Percentiles rank a stretch among this genome's conserved stretches.
Evolutionary conservation across 2,888 invertebrate genomes (phyloP).

Genomic region (Mimachlamys varia): DNA sequence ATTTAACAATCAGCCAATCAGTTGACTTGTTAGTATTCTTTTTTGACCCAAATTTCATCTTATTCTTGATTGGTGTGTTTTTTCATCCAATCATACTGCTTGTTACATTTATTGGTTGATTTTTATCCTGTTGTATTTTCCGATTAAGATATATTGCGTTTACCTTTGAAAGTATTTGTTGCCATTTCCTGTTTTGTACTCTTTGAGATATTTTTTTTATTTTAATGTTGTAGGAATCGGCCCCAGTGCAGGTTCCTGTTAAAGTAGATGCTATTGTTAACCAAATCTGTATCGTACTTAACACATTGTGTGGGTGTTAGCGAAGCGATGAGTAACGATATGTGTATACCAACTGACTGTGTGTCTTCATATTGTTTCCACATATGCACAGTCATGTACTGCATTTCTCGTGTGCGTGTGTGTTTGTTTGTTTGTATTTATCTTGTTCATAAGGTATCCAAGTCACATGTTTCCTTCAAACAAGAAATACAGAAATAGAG

Average conservation of each 20-base stretch:
- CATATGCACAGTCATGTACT: background rate
- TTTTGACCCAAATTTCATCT: background rate
- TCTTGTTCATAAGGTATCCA: background rate
- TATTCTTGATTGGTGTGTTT: background rate
- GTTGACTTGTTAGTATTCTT: background rate
- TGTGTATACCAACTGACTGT: background rate
- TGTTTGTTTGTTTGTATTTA: background rate
- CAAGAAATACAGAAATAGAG: constrained; percentile 26
- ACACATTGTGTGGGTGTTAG: background rate
- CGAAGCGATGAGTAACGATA: background rate
- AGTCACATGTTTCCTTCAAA: background rate
- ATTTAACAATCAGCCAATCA: background rate
- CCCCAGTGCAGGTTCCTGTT: no score
- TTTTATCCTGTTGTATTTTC: constrained; percentile 3
- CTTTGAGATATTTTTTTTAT: constrained; percentile 7
- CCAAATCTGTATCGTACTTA: background rate
- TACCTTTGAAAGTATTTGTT: background rate
- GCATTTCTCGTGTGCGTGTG: background rate
- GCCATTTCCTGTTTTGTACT: constrained; percentile 6
- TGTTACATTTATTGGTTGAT: background rate
- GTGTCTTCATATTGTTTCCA: constrained; percentile 2
- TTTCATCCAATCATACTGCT: constrained; percentile 3
- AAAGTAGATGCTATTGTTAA: background rate
- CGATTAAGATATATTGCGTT: constrained; percentile 2
- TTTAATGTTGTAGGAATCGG: background rate